Base-by-base conservation (phyloP, 2,113 vertebrate species). In the Cynoglossus semilaevis region DNA sequence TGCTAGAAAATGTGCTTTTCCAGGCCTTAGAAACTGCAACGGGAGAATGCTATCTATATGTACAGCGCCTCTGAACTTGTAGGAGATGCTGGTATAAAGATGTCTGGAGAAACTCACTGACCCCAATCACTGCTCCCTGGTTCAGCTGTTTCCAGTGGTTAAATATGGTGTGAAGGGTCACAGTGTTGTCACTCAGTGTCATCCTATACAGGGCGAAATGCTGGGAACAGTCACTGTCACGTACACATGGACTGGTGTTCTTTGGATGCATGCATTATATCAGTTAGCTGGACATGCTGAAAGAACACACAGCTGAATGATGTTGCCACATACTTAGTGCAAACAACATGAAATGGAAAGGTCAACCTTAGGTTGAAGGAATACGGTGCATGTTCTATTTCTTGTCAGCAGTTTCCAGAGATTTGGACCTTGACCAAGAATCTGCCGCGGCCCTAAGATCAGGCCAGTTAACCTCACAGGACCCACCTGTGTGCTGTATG, bases 141-240 rank as follows among this genome's bases (percentile, higher is more conserved):
- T 5, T 7, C 10, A 41, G 34, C 10, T 3, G 4, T 19, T 35
- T 5, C 18, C 50, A 57, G 44, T 35, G 50, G 10, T 64, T 16
- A 60, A 34, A 79, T 51, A 49, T 9, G 36, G 29, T 55, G 58
- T 44, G 40, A 13, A 34, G 13, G 36, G 13, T 22, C 51, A 43
- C 43, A 0, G 17, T 42, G 50, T 51, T 8, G 34, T 63, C 41
- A 16, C 45, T n/a, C 8, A 49, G 52, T 74, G 49, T 62, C 62
- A 52, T 53, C 42, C 43, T 19, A 59, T 56, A 42, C n/a, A 12
- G 5, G 19, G 8, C 14, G 15, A n/a, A 40, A 40, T 40, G 8
- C 9, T 3, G 51, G 56, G 46, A 19, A 19, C 18, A 19, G 65
- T 43, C 15, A 37, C 4, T 12, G 7, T 17, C 51, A 40, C 8